Percentiles rank a stretch among this genome's conserved stretches.
These are phyloP conservation scores for Myotis yumanensis DNA, from an alignment of 2,113 vertebrate genomes.

Conservation along the genomic window DNA sequence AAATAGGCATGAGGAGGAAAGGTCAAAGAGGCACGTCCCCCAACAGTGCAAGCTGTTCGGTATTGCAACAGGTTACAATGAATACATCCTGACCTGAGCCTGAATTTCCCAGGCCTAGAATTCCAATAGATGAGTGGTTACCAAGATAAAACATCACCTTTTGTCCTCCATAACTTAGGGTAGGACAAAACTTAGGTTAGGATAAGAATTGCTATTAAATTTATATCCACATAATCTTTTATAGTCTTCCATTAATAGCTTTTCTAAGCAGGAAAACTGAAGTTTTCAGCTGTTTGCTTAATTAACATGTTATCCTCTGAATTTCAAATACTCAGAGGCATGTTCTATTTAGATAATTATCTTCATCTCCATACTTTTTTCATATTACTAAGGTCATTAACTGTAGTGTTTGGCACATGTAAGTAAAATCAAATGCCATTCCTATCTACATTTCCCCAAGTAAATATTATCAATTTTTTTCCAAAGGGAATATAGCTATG, in stretches of 20 bases:
- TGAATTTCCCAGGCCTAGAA: background rate
- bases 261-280: background rate
- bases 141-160: background rate
- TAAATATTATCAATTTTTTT: background rate
- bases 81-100: background rate
- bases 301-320: background rate
- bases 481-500: background rate
- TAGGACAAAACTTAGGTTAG: background rate
- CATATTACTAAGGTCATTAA: background rate
- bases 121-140: background rate
- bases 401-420: background rate
- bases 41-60: background rate
- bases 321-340: background rate
- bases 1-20: background rate
- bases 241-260: background rate
- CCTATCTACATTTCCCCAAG: background rate
- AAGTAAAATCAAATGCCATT: background rate
- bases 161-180: background rate
- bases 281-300: background rate
- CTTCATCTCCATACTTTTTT: background rate
- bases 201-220: background rate
- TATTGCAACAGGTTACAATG: background rate
- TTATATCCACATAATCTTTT: background rate
- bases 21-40: background rate
- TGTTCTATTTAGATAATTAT: background rate